Conservation (phyloP, 2,888 invertebrate species). For the Troglohyphantes excavatus region DNA sequence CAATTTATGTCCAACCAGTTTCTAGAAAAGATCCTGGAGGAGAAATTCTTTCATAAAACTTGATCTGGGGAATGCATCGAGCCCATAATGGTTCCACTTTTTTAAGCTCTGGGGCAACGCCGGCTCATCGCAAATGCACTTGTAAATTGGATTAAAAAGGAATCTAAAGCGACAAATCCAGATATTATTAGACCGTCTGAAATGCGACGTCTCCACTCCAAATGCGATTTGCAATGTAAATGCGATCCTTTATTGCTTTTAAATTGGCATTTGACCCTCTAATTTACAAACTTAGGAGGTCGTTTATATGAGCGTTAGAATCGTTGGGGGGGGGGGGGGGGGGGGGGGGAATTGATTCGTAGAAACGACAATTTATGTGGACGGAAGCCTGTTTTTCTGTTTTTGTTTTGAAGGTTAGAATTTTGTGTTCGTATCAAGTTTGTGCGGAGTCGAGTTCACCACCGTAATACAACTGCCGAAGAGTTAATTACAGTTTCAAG, state of each 20-base stretch:
- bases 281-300: neutral
- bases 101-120: constrained; percentile 7
- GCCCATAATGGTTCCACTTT: constrained; percentile 2
- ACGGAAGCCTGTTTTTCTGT: too few relatives aligned
- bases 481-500: too few relatives aligned
- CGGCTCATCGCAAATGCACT: neutral
- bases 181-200: neutral
- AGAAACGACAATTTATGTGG: neutral
- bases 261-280: neutral
- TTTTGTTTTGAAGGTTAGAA: too few relatives aligned
- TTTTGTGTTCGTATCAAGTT: too few relatives aligned
- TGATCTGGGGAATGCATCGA: constrained; percentile 11
- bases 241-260: neutral
- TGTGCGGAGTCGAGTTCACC: too few relatives aligned
- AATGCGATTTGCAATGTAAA: neutral
- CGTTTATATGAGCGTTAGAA: neutral
- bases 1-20: constrained; percentile 49
- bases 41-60: constrained; percentile 8
- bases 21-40: constrained; percentile 7
- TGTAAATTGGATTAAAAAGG: neutral
- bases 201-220: neutral
- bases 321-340: too few relatives aligned
- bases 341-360: neutral
- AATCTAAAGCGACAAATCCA: neutral
- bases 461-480: too few relatives aligned